Conservation (phyloP, 2,797 vertebrate genomes). For the Spinus olivaceus region DNA sequence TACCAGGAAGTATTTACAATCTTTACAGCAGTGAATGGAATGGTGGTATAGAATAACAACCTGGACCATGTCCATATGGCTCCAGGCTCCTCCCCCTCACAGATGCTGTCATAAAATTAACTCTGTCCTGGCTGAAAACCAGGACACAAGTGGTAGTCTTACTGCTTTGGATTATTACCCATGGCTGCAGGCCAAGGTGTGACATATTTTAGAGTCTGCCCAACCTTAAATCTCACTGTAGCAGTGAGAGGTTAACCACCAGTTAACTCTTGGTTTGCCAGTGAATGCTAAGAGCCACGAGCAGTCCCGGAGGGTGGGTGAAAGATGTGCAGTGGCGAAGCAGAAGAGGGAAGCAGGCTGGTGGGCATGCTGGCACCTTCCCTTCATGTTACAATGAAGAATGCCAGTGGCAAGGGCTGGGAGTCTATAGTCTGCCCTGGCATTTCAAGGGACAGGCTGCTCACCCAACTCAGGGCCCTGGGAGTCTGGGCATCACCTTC, state of each 20-base stretch:
- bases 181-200: neutral
- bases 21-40: neutral
- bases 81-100: neutral
- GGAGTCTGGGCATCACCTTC: neutral
- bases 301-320: accelerated
- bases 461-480: neutral
- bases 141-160: neutral
- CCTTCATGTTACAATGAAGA: neutral
- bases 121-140: neutral
- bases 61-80: too few relatives aligned
- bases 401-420: neutral
- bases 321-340: accelerated
- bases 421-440: neutral
- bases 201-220: neutral
- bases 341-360: neutral
- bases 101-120: neutral
- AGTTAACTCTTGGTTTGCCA: neutral
- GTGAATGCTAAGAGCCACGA: accelerated
- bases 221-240: neutral
- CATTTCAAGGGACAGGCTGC: accelerated
- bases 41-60: neutral
- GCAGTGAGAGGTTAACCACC: neutral
- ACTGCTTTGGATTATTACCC: neutral
- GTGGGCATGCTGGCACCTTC: neutral
- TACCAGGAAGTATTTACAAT: neutral